Conservation (phyloP, 2,113 vertebrate genomes). For the Corapipo altera region DNA sequence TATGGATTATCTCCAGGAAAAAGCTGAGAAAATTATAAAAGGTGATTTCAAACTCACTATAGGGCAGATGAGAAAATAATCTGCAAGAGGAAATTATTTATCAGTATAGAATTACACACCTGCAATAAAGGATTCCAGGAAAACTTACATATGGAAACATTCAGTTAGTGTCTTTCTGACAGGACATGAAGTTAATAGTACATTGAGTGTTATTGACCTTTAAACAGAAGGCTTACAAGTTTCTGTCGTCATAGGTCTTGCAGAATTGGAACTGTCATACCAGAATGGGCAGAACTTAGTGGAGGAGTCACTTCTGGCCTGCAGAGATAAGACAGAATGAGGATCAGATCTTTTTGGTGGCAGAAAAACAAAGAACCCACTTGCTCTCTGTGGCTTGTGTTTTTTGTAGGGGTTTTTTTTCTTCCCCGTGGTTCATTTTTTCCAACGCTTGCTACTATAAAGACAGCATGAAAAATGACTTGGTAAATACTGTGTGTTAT, state of each 20-base stretch:
- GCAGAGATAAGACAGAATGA: background rate
- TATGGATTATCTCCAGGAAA: background rate
- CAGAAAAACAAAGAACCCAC: background rate
- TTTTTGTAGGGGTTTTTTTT: background rate
- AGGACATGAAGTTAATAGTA: background rate
- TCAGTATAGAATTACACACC: background rate
- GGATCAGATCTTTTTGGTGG: background rate
- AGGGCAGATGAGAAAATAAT: background rate
- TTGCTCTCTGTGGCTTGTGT: constrained; percentile 2
- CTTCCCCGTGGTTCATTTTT: background rate
- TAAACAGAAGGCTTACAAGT: background rate
- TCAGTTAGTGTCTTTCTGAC: background rate
- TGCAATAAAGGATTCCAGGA: background rate
- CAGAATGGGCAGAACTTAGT: background rate
- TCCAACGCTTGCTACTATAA: background rate
- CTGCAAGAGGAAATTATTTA: background rate
- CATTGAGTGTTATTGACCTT: background rate
- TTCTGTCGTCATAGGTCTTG: background rate
- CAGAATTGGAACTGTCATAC: background rate
- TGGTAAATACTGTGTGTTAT: background rate
- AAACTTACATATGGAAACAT: background rate
- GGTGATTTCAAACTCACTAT: background rate
- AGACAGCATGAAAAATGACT: constrained; percentile 14
- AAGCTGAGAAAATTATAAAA: background rate
- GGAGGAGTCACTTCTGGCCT: background rate